Base-by-base conservation (phyloP, 2,888 invertebrate species). In the Acrobasis consociella region DNA sequence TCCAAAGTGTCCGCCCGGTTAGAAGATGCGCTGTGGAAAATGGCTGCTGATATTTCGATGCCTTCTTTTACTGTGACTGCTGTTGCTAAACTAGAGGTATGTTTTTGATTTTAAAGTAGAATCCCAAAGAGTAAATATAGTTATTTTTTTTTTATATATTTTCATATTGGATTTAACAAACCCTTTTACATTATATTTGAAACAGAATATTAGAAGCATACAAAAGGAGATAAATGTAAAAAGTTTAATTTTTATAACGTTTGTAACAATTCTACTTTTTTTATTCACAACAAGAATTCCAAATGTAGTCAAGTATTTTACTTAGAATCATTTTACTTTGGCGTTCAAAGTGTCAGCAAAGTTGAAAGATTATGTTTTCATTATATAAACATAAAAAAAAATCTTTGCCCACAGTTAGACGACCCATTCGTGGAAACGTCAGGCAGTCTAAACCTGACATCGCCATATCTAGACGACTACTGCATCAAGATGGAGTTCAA, bases 361-460 rank as follows among this genome's bases (percentile, higher is more conserved):
- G 8, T 31, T 31, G 31, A 7, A 31, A 7, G 31, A 31, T n/a
- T n/a, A n/a, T n/a, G n/a, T n/a, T n/a, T n/a, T n/a, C n/a, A n/a
- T n/a, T n/a, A n/a, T n/a, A n/a, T n/a, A n/a, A n/a, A n/a, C n/a
- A n/a, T n/a, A n/a, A n/a, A n/a, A n/a, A n/a, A n/a, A n/a, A n/a
- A n/a, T n/a, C n/a, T n/a, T n/a, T n/a, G 58, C 16, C 60, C 83
- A 79, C 62, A 94, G 94, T 77, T 94, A 17, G 95, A 95, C 62
- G 94, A 95, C 13, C 94, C 93, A 5, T 95, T 94, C 73, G 81
- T 96, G 11, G 95, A 96, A 70, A 93, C 94, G 0, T 93, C 93
- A 0, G 86, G 95, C 50, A 93, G 93, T 15, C 76, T 95, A n/a
- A 91, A 94, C 69, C 83, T 96, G 1, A 93, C 94, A 0, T 95